Conservation (phyloP, 2,888 invertebrate genomes). For the Leucophora obtusa region DNA sequence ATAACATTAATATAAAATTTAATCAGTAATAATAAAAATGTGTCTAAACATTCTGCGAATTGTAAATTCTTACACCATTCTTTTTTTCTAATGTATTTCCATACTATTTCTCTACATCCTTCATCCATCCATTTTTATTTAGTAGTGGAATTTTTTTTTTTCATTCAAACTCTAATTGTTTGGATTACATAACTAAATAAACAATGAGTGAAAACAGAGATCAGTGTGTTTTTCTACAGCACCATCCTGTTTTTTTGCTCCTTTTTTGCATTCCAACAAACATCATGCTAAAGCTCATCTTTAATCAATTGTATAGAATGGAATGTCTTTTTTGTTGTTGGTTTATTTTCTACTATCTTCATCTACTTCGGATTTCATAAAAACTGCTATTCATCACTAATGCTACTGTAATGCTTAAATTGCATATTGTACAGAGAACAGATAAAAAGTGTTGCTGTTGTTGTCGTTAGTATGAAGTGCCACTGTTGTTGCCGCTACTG, state of each 20-base stretch:
- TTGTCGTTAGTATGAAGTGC: neutral
- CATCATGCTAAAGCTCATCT: slow-evolving; percentile 52
- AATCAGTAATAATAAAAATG: too few species aligned
- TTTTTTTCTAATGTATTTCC: slow-evolving; percentile 1
- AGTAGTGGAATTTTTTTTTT: neutral
- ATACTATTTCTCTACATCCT: slow-evolving; percentile 9
- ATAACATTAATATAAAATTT: too few species aligned
- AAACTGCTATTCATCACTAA: slow-evolving; percentile 58
- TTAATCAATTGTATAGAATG: slow-evolving; percentile 59
- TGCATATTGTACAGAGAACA: slow-evolving; percentile 17
- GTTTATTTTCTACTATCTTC: slow-evolving; percentile 37
- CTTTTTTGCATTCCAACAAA: slow-evolving; percentile 16
- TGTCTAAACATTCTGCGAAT: too few species aligned
- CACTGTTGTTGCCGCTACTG: slow-evolving; percentile 2
- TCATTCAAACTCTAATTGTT: slow-evolving; percentile 56
- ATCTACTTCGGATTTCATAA: slow-evolving; percentile 44
- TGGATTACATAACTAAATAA: slow-evolving; percentile 63
- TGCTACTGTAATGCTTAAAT: slow-evolving; percentile 39
- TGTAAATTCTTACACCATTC: neutral
- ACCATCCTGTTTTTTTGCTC: slow-evolving; percentile 2
- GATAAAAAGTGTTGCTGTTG: neutral
- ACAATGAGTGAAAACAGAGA: slow-evolving; percentile 53
- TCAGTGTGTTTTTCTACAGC: slow-evolving; percentile 49
- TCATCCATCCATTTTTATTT: slow-evolving; percentile 6
- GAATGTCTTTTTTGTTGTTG: slow-evolving; percentile 31